Conservation (phyloP, 2,113 vertebrate species). For the Oncorhynchus tshawytscha region DNA sequence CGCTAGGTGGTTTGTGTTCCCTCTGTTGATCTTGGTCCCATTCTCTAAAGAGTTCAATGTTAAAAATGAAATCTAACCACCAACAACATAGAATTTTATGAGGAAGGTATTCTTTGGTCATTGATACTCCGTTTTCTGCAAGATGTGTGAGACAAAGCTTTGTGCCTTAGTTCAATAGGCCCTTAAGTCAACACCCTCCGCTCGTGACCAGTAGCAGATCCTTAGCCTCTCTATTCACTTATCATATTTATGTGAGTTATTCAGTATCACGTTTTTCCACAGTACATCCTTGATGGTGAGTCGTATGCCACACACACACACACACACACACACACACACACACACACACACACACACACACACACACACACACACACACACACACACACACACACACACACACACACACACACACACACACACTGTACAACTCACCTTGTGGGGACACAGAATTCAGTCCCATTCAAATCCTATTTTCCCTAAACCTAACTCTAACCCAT, state of each 20-base stretch:
- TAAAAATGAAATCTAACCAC: slow-evolving; percentile 34
- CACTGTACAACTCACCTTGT: neutral
- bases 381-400: no score
- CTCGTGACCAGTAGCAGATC: neutral
- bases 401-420: slow-evolving; percentile 13
- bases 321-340: slow-evolving; percentile 19
- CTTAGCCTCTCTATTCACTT: neutral
- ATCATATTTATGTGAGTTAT: neutral
- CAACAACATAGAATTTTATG: slow-evolving; percentile 27
- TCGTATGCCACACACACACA: neutral
- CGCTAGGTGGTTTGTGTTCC: slow-evolving; percentile 43
- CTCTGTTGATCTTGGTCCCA: slow-evolving; percentile 62
- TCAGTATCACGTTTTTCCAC: slow-evolving; percentile 21
- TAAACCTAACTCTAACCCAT: no score
- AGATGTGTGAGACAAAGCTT: slow-evolving; percentile 3
- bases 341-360: neutral
- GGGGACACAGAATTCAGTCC: neutral
- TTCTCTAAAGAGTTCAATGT: slow-evolving; percentile 36
- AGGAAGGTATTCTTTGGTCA: slow-evolving; percentile 31
- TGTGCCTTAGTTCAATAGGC: slow-evolving; percentile 18
- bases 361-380: no score
- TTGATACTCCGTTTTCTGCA: slow-evolving; percentile 20
- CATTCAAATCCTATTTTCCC: no score
- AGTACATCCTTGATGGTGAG: slow-evolving; percentile 4
- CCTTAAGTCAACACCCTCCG: slow-evolving; percentile 23